Conservation (phyloP, 2,797 vertebrate genomes). For the Eulemur coronatus region DNA sequence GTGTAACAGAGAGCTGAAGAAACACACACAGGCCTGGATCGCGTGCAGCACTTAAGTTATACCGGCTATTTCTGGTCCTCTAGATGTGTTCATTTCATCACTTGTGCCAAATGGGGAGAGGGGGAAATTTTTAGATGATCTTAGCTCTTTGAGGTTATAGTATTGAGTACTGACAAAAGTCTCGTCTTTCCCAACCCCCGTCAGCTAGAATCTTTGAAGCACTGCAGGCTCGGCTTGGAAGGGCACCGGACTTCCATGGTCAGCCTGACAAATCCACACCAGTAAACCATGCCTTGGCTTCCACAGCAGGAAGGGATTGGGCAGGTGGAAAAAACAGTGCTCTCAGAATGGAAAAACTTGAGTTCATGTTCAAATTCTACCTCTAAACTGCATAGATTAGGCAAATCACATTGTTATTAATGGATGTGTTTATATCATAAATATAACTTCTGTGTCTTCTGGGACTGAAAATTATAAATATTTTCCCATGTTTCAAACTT, state of each 20-base stretch:
- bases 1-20: not conserved
- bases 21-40: not conserved
- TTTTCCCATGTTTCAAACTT: not conserved
- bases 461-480: not conserved
- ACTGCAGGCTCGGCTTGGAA: not conserved
- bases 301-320: not conserved
- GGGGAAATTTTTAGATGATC: not conserved
- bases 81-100: not conserved
- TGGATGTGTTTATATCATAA: not conserved
- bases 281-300: not conserved
- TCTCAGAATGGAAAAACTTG: not conserved
- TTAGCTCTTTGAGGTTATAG: not conserved
- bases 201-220: not conserved
- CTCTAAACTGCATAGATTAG: not conserved
- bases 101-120: not conserved
- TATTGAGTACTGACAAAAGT: not conserved
- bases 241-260: not conserved
- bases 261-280: not conserved
- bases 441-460: not conserved
- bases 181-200: too few species aligned
- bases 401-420: not conserved
- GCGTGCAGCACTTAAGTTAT: not conserved
- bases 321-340: not conserved
- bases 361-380: slow-evolving; percentile 34
- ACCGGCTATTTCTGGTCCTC: not conserved